Evolutionary conservation across 1,140 invertebrate species (phyloP).

Genomic region (Hyles vespertilio): DNA sequence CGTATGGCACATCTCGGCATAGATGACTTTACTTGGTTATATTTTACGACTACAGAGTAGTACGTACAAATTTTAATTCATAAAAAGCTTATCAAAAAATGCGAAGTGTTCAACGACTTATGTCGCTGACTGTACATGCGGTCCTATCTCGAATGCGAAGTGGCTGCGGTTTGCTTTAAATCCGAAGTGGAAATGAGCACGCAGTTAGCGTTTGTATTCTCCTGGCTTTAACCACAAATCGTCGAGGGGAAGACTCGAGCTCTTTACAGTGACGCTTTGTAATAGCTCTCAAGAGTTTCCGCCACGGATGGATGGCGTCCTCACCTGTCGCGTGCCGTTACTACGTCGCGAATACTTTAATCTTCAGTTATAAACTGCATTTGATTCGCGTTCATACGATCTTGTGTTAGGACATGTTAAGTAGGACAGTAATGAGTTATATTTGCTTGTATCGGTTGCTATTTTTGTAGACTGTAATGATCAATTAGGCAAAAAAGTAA

Average conservation of each 20-base stretch:
- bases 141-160: slow-evolving; percentile 25
- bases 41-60: no score
- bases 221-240: slow-evolving; percentile 48
- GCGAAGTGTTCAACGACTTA: no score
- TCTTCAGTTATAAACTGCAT: slow-evolving; percentile 13
- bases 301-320: slow-evolving; percentile 41
- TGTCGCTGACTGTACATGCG: no score
- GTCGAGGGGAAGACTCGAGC: slow-evolving; percentile 30
- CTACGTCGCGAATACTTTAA: slow-evolving; percentile 35
- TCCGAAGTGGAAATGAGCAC: slow-evolving; percentile 54
- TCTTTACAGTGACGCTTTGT: slow-evolving; percentile 38
- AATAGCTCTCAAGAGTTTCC: slow-evolving; percentile 30
- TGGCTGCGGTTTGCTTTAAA: slow-evolving; percentile 55
- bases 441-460: background rate
- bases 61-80: no score
- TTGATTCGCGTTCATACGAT: background rate
- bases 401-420: background rate
- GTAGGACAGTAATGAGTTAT: background rate
- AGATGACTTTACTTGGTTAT: no score
- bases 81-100: no score
- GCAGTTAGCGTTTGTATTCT: slow-evolving; percentile 46
- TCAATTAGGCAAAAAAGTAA: no score
- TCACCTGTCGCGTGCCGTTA: slow-evolving; percentile 58
- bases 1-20: no score
- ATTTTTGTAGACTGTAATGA: no score